Conservation (phyloP, 2,113 vertebrate genomes). For the Cairina moschata region DNA sequence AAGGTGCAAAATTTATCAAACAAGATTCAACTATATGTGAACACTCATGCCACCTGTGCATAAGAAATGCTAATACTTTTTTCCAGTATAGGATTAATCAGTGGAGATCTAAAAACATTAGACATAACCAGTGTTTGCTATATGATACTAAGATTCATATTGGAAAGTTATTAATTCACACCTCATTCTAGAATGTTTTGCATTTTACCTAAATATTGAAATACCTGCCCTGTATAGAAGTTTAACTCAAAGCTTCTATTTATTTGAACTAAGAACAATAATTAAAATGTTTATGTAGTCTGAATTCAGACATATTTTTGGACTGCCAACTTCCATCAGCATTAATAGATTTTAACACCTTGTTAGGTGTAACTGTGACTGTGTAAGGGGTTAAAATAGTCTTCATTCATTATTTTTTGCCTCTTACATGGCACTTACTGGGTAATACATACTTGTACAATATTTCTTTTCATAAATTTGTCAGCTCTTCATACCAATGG, state of each 20-base stretch:
- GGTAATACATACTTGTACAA: not conserved
- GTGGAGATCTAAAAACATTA: constrained; percentile 21
- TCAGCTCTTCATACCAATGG: not conserved
- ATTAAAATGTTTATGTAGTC: not conserved
- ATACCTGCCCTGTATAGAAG: not conserved
- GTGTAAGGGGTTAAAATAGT: not conserved
- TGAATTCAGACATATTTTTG: not conserved
- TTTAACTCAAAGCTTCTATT: not conserved
- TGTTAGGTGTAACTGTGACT: not conserved
- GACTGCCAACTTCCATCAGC: not conserved
- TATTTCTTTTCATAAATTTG: not conserved
- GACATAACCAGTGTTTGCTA: constrained; percentile 18
- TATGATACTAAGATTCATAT: not conserved
- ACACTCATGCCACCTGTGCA: not conserved
- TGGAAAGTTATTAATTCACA: not conserved
- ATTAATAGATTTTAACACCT: not conserved
- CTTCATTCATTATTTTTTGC: not conserved
- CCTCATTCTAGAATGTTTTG: not conserved
- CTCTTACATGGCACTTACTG: not conserved
- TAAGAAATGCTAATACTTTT: not conserved
- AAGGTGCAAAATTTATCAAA: constrained; percentile 56
- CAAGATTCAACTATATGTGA: not conserved
- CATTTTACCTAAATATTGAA: not conserved
- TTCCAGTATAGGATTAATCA: constrained; percentile 45
- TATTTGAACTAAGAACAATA: not conserved